These are phyloP conservation scores for Tragulus kanchil DNA, from an alignment of 2,113 vertebrate genomes.

Conservation along the genomic window DNA sequence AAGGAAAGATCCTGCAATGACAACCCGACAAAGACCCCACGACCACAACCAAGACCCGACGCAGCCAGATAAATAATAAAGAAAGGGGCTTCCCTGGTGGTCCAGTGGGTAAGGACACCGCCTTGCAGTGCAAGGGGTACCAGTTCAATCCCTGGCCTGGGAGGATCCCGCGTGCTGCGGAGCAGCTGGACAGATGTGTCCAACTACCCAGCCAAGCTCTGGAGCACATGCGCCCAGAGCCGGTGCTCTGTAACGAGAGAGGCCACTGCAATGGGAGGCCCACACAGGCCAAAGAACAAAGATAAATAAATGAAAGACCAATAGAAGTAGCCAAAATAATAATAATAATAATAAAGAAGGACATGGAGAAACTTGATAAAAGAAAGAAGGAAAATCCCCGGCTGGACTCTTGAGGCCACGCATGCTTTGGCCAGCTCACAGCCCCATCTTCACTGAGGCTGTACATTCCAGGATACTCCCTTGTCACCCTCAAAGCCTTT, in stretches of 20 bases:
- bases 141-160: too few relatives aligned
- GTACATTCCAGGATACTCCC: neutral
- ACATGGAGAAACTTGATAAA: neutral
- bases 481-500: neutral
- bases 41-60: neutral
- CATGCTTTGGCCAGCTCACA: neutral
- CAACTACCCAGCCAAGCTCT: too few relatives aligned
- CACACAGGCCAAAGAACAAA: too few relatives aligned
- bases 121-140: too few relatives aligned
- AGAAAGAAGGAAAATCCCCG: neutral
- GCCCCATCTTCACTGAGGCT: neutral
- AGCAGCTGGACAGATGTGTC: too few relatives aligned
- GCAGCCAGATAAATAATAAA: neutral
- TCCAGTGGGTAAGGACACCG: too few relatives aligned
- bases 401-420: neutral
- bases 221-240: too few relatives aligned
- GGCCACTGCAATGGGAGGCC: too few relatives aligned
- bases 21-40: neutral
- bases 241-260: too few relatives aligned
- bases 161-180: too few relatives aligned
- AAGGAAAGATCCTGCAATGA: neutral
- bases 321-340: too few relatives aligned
- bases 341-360: neutral
- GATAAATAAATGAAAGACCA: too few relatives aligned
- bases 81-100: neutral